Evolutionary conservation across 2,113 vertebrate species (phyloP).

Genomic region (Neomonachus schauinslandi): DNA sequence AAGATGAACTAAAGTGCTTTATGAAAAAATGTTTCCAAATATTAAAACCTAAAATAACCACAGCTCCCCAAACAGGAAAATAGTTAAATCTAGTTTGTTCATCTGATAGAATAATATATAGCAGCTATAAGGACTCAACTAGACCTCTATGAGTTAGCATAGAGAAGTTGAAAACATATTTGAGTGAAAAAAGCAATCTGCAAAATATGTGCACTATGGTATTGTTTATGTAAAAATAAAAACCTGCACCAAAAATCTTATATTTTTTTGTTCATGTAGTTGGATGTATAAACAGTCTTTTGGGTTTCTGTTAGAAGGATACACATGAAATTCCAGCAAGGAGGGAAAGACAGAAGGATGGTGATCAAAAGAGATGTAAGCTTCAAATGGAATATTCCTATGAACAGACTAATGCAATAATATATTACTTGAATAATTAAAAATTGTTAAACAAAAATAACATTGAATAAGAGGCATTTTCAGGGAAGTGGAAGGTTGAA

Average conservation of each 20-base stretch:
- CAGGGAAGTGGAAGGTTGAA: neutral
- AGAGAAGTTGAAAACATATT: neutral
- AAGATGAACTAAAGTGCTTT: neutral
- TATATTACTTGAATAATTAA: neutral
- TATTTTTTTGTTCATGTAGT: neutral
- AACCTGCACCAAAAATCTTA: neutral
- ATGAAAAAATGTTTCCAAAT: neutral
- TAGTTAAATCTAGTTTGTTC: neutral
- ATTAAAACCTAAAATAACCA: neutral
- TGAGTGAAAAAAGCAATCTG: neutral
- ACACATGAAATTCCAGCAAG: neutral
- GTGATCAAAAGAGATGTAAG: neutral
- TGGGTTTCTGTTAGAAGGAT: neutral
- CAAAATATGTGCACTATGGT: neutral
- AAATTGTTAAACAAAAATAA: neutral
- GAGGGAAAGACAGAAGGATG: neutral
- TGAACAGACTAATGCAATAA: conserved; percentile 12
- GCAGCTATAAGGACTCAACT: neutral
- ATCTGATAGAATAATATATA: neutral
- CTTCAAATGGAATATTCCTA: neutral
- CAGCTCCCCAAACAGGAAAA: neutral
- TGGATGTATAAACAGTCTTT: neutral
- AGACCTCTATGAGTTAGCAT: neutral
- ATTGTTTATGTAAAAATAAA: neutral
- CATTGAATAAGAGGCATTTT: neutral